phyloP scores from a whole-genome alignment of 2,113 vertebrate genomes.

The Arothron firmamentum region DNA sequence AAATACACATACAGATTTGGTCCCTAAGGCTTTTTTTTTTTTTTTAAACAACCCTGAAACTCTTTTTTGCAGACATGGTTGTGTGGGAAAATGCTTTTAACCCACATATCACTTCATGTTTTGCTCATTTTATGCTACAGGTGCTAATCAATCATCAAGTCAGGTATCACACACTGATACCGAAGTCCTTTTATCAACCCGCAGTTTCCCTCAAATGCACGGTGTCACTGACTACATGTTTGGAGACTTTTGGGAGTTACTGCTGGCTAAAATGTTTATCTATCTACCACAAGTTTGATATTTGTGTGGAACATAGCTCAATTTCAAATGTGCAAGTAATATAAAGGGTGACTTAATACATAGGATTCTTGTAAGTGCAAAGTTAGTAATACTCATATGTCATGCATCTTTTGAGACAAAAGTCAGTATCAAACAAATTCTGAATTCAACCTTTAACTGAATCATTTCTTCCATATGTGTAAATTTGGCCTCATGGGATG shows the following conservation, averaged over 20 bases:
- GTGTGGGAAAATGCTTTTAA: conserved; percentile 63
- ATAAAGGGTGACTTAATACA: too few relatives aligned
- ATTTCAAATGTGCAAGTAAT: background rate
- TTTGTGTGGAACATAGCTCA: conserved; percentile 5
- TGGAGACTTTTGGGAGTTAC: conserved; percentile 35
- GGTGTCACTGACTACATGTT: conserved; percentile 44
- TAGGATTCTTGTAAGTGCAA: too few relatives aligned
- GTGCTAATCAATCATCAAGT: conserved; percentile 62
- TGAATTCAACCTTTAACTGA: conserved; percentile 33
- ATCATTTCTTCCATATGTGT: background rate
- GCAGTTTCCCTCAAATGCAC: conserved; percentile 58
- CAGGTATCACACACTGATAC: conserved; percentile 55
- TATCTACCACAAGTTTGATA: conserved; percentile 3
- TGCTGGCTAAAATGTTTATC: conserved; percentile 28
- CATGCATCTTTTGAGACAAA: too few relatives aligned
- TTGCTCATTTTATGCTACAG: conserved; percentile 56
- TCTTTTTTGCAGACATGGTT: background rate
- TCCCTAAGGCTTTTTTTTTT: background rate
- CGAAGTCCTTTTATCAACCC: conserved; percentile 58
- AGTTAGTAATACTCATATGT: too few relatives aligned
- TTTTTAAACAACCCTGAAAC: conserved; percentile 18
- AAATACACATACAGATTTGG: background rate
- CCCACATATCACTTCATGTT: conserved; percentile 53
- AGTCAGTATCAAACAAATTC: conserved; percentile 12
- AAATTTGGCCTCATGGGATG: conserved; percentile 30